Evolutionary conservation across 1,140 invertebrate genomes (phyloP), one percentile per base, ranked within the genome.

Genomic region (Heliothis virescens): DNA sequence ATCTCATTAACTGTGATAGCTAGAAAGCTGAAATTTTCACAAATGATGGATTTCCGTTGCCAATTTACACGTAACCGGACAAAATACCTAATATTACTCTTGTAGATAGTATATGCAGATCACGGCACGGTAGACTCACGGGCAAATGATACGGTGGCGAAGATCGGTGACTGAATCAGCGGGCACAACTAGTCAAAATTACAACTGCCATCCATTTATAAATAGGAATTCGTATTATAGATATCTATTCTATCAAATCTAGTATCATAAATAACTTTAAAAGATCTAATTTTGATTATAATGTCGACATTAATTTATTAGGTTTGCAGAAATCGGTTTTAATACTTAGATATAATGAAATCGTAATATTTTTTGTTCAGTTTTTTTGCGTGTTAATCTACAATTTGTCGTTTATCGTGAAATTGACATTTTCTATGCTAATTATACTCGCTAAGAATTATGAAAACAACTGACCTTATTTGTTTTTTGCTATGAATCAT

Each of bases 301-400:
- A 67, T 48, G 41, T 67, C 63, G 16, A 47, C 41, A 48, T 50
- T 48, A 67, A 67, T 67, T 67, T 67, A 67, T 18, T 16, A 67
- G 63, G 41, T 48, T 41, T 9, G 16, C 2, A 5, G 60, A 63
- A 16, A 41, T 63, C 34, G 63, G 47, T 67, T 11, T 41, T 41
- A 9, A 41, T 41, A 9, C 34, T 41, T 1, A 41, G 9, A 10
- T 26, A 65, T 48, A 48, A 65, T 48, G 62, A 47, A 65, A 48
- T 48, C 11, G 63, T 67, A 67, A 67, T 16, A 41, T 18, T 65
- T 48, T 67, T 47, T 57, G 16, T 47, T 65, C 11, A 41, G 41
- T 67, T 48, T 12, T 12, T 47, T 16, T 3, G 15, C 34, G 11
- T 48, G 63, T 48, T 48, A 11, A 67, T 18, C n/a, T 48, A 41